These are phyloP conservation scores for Ophion ellenae DNA, from an alignment of 2,888 invertebrate genomes.

Conservation along the genomic window DNA sequence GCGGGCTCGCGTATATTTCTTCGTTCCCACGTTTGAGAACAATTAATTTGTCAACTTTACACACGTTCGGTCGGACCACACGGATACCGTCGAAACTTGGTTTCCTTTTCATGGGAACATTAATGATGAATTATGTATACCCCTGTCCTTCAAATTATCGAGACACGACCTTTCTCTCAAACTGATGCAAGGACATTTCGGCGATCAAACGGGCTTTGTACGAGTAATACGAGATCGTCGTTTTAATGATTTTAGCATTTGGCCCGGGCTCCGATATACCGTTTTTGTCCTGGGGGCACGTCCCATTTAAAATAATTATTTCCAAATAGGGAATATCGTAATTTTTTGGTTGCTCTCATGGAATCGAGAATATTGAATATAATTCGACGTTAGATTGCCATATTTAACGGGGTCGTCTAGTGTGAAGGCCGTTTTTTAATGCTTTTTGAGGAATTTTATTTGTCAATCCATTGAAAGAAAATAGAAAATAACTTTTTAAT, in stretches of 20 bases:
- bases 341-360: not conserved
- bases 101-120: not conserved
- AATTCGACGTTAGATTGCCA: too few species aligned
- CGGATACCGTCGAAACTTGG: not conserved
- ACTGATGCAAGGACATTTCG: not conserved
- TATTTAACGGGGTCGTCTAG: too few species aligned
- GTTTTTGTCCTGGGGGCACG: not conserved
- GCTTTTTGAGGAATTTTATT: too few species aligned
- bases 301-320: not conserved
- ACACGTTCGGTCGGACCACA: too few species aligned
- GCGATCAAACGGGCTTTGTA: not conserved
- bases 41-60: constrained; percentile 1
- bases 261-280: too few species aligned
- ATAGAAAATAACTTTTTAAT: too few species aligned
- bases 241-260: not conserved
- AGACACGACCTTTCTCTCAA: not conserved
- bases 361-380: not conserved
- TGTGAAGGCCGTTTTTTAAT: too few species aligned
- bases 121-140: not conserved
- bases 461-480: too few species aligned
- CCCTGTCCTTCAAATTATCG: not conserved
- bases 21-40: not conserved
- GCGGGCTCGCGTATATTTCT: not conserved
- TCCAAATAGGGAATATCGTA: not conserved
- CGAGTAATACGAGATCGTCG: not conserved